Evolutionary conservation across 2,113 vertebrate genomes (phyloP).

Genomic region (Bujurquina vittata): DNA sequence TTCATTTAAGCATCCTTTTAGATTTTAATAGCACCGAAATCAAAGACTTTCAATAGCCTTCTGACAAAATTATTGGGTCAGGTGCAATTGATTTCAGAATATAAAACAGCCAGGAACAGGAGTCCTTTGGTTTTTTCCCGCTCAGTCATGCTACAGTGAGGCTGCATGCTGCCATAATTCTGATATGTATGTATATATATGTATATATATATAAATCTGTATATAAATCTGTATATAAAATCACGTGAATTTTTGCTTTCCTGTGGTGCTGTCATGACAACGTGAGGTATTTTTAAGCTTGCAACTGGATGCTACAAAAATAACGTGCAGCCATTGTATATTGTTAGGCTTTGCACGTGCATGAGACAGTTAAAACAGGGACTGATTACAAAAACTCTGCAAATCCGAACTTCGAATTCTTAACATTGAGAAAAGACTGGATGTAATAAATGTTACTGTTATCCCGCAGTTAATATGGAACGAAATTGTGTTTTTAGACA

Average conservation of each 20-base stretch:
- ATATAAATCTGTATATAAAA: not conserved
- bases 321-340: not conserved
- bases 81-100: not conserved
- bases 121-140: not conserved
- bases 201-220: not conserved
- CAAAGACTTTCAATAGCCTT: not conserved
- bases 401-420: not conserved
- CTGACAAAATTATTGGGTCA: slow-evolving; percentile 1
- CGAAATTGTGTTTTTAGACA: too few species aligned
- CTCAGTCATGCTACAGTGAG: not conserved
- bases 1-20: slow-evolving; percentile 7
- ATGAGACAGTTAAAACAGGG: not conserved
- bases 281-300: slow-evolving; percentile 1
- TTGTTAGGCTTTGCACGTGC: not conserved
- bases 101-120: not conserved
- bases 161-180: not conserved
- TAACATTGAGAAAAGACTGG: too few species aligned
- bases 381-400: not conserved
- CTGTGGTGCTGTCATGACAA: slow-evolving; percentile 9
- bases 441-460: too few species aligned
- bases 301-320: not conserved
- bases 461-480: too few species aligned
- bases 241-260: not conserved
- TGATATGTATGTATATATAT: too few species aligned
- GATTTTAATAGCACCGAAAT: slow-evolving; percentile 12